Evolutionary conservation across 2,113 vertebrate genomes (phyloP), one percentile per base, ranked within the genome.

Genomic region (Alosa alosa): DNA sequence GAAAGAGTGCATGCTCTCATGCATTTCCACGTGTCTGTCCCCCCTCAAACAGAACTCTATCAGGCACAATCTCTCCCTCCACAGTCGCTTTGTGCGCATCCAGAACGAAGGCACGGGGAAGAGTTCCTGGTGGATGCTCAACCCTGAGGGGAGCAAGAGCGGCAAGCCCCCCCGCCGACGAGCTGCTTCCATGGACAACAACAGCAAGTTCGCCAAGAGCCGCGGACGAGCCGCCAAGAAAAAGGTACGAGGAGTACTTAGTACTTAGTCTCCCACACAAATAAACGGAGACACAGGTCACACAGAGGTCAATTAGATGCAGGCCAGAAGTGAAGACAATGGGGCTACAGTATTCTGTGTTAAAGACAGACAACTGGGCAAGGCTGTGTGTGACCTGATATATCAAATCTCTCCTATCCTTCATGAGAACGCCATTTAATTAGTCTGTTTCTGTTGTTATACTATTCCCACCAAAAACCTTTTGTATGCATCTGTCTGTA

Each of bases 71-170:
- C 92, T 99, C 86, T 99, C 98, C 1, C 94, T 99, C 89, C 98
- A 99, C 91, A 99, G 97, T 92, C 98, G 98, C 86, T 99, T 99
- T 84, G 94, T 99, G 86, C 96, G 98, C 25, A 97, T 99, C 55
- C 98, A 99, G 93, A 99, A 99, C 41, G 98, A 99, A 90, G 98
- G 98, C 57, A 99, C 98, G 0, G 98, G 98, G 18, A 99, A 99
- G 92, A 99, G 98, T 93, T 99, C 98, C 45, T 99, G 98, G 98
- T 99, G 98, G 98, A 99, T 99, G 97, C 94, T 99, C 83, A 99
- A 99, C 89, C 98, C 98, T 1, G 98, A 99, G 83, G 98, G 98
- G 25, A 97, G 97, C 45, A 99, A 98, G 92, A 99, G 95, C 0
- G 97, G 98, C 10, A 99, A 99, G 87, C 99, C 98, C 17, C 98